Evolutionary conservation across 2,888 invertebrate genomes (phyloP).

Genomic region (Meteorus cinctellus): DNA sequence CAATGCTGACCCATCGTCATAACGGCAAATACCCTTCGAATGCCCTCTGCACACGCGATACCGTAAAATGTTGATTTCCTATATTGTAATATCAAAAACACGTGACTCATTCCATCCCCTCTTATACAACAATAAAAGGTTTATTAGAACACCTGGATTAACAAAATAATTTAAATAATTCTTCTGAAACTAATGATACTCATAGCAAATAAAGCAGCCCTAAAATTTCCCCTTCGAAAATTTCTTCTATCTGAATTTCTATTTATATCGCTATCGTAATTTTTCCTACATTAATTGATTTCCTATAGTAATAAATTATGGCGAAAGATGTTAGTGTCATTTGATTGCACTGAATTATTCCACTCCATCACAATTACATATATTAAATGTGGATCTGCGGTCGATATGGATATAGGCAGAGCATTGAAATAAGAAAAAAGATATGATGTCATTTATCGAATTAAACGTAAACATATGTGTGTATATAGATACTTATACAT

Average conservation of each 20-base stretch:
- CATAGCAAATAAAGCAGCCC: too few relatives aligned
- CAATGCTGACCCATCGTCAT: constrained; percentile 11
- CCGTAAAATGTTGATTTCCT: constrained; percentile 12
- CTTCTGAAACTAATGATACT: too few relatives aligned
- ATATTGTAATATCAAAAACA: background rate
- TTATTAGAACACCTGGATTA: background rate
- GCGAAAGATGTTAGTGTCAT: too few relatives aligned
- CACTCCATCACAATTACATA: too few relatives aligned
- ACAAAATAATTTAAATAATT: background rate
- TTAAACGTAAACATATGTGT: background rate
- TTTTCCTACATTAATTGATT: too few relatives aligned
- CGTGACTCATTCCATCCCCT: constrained; percentile 22
- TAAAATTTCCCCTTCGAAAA: too few relatives aligned
- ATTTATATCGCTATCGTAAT: too few relatives aligned
- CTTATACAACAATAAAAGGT: background rate
- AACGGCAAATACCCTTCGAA: constrained; percentile 31
- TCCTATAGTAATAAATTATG: too few relatives aligned
- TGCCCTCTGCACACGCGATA: constrained; percentile 30
- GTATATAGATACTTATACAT: constrained; percentile 13
- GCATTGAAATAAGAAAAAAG: constrained; percentile 37
- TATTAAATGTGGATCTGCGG: too few relatives aligned
- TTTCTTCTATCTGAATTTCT: too few relatives aligned
- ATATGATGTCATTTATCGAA: constrained; percentile 50
- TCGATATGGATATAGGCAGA: background rate
- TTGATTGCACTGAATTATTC: too few relatives aligned